Evolutionary conservation across 2,797 vertebrate species (phyloP).

Genomic region (Siniperca undulata): DNA sequence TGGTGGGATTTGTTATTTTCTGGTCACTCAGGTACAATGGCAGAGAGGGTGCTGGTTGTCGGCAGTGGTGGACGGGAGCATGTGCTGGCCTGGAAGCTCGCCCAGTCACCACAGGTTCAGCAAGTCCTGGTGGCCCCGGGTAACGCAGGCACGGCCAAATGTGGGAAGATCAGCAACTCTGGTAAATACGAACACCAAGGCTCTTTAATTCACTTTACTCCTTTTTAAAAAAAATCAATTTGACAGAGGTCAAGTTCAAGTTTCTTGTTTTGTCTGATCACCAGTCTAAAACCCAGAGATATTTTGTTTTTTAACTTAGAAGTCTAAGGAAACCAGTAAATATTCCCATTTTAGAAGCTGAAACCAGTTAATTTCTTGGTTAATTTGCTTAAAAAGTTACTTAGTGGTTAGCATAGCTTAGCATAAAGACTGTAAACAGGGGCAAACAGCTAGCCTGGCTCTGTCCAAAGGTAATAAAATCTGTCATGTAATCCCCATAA

Average conservation of each 20-base stretch:
- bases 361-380: background rate
- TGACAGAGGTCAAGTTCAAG: background rate
- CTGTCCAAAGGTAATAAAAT: no score
- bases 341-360: background rate
- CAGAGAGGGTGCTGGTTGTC: slow-evolving; percentile 91
- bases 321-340: no score
- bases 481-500: no score
- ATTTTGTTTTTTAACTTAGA: background rate
- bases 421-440: no score
- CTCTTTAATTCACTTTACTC: background rate
- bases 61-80: slow-evolving; percentile 94
- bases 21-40: slow-evolving; percentile 82
- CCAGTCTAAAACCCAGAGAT: background rate
- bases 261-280: background rate
- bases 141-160: slow-evolving; percentile 91
- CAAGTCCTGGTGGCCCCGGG: slow-evolving; percentile 94
- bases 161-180: slow-evolving; percentile 92
- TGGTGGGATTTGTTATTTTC: background rate
- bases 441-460: no score
- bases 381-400: background rate
- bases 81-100: slow-evolving; percentile 93
- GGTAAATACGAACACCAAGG: slow-evolving; percentile 80
- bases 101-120: slow-evolving; percentile 90
- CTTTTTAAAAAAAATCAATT: background rate
- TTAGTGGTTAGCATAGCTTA: no score